phyloP scores from a whole-genome alignment of 2,888 invertebrate species.

The Anoplius nigerrimus region DNA sequence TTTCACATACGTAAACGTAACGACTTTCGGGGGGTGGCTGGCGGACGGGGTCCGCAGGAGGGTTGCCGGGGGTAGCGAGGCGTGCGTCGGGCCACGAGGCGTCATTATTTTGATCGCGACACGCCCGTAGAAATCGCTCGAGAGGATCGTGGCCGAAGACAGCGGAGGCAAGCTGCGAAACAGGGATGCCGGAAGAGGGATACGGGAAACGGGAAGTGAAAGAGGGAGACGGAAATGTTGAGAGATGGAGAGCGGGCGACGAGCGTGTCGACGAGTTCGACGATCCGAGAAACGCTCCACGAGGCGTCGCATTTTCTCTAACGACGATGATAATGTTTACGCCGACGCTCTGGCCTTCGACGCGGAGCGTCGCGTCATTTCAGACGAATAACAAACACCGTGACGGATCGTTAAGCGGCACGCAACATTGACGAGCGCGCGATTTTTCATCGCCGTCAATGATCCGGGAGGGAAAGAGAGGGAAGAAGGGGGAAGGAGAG shows the following conservation, averaged over 20 bases:
- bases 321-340: slow-evolving; percentile 50
- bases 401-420: slow-evolving; percentile 43
- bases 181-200: too few species aligned
- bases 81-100: slow-evolving; percentile 32
- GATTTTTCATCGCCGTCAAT: slow-evolving; percentile 40
- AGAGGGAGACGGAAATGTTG: not conserved
- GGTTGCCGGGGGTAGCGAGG: slow-evolving; percentile 37
- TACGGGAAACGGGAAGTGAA: too few species aligned
- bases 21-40: slow-evolving; percentile 33
- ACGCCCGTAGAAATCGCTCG: slow-evolving; percentile 29
- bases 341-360: slow-evolving; percentile 2
- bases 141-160: slow-evolving; percentile 20
- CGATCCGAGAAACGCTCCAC: slow-evolving; percentile 20
- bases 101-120: slow-evolving; percentile 59
- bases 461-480: not conserved
- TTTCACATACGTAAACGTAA: slow-evolving; percentile 47
- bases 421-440: slow-evolving; percentile 47
- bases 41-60: slow-evolving; percentile 13
- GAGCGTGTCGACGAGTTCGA: not conserved
- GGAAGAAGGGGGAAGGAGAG: not conserved
- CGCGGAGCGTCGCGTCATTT: slow-evolving; percentile 43
- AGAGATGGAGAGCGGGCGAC: slow-evolving; percentile 3
- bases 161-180: slow-evolving; percentile 47
- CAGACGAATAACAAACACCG: slow-evolving; percentile 45
- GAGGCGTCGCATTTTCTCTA: slow-evolving; percentile 47